Conservation (phyloP, 2,888 invertebrate genomes). For the Parnassius mnemosyne region DNA sequence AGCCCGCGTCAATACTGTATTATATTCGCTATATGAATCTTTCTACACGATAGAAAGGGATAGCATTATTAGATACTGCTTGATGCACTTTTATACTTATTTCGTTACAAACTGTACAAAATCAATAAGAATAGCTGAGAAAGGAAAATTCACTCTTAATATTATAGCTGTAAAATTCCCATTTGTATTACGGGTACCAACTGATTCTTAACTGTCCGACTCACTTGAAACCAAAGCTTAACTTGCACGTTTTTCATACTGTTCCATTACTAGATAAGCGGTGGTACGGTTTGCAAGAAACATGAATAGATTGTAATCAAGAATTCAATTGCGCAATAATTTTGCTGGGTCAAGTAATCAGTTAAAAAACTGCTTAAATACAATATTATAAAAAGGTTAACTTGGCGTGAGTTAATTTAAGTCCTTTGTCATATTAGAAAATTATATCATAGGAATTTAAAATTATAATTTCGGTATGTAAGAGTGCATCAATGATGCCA, state of each 20-base stretch:
- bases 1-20: no score
- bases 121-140: constrained; percentile 12
- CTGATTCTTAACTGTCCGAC: constrained; percentile 14
- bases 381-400: no score
- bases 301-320: no score
- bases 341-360: no score
- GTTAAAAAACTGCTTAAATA: no score
- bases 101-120: constrained; percentile 7
- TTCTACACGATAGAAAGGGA: constrained; percentile 8
- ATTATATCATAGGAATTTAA: no score
- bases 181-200: constrained; percentile 5
- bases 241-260: constrained; percentile 23
- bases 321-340: no score
- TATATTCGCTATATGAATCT: no score
- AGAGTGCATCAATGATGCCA: no score
- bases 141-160: constrained; percentile 14
- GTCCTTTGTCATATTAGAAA: no score
- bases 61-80: not conserved
- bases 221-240: constrained; percentile 16
- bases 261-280: constrained; percentile 36
- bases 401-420: no score
- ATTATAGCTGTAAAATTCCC: constrained; percentile 2
- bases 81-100: constrained; percentile 7
- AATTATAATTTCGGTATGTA: no score
- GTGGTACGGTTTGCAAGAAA: constrained; percentile 35